Conservation (phyloP, 2,797 vertebrate genomes). For the Alectoris magna region DNA sequence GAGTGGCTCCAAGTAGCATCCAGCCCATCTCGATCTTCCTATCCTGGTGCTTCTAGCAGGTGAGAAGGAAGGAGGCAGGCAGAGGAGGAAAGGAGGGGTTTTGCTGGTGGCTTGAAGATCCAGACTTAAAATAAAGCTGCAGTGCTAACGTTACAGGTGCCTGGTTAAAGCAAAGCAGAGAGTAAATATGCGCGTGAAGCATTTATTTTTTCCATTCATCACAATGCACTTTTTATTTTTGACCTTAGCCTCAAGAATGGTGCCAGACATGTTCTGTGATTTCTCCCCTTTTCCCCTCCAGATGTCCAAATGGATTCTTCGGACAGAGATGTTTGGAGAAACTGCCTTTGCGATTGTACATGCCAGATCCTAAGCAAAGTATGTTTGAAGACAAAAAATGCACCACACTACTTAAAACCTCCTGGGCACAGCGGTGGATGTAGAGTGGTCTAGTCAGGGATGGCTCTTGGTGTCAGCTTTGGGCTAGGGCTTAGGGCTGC, state of each 20-base stretch:
- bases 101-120: constrained; percentile 7
- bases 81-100: constrained; percentile 27
- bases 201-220: constrained; percentile 80
- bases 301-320: constrained; percentile 97
- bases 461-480: constrained; percentile 78
- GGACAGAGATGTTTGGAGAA: constrained; percentile 97
- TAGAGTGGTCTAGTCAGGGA: constrained; percentile 81
- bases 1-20: not conserved
- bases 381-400: constrained; percentile 92
- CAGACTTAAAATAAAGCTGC: constrained; percentile 6
- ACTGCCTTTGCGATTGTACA: constrained; percentile 94
- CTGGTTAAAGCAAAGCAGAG: constrained; percentile 6
- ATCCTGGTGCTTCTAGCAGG: constrained; percentile 15
- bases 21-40: constrained; percentile 11
- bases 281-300: constrained; percentile 93
- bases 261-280: constrained; percentile 89
- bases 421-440: constrained; percentile 77
- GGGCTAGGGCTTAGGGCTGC: constrained; percentile 82
- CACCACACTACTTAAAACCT: constrained; percentile 81
- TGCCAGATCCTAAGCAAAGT: constrained; percentile 97
- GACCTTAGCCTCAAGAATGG: constrained; percentile 81
- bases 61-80: constrained; percentile 32
- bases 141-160: constrained; percentile 7
- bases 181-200: constrained; percentile 7
- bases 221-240: constrained; percentile 84